Percentiles rank a stretch among this genome's conserved stretches.
phyloP scores from a whole-genome alignment of 1,140 invertebrate genomes.

The Magallana ariakensis region DNA sequence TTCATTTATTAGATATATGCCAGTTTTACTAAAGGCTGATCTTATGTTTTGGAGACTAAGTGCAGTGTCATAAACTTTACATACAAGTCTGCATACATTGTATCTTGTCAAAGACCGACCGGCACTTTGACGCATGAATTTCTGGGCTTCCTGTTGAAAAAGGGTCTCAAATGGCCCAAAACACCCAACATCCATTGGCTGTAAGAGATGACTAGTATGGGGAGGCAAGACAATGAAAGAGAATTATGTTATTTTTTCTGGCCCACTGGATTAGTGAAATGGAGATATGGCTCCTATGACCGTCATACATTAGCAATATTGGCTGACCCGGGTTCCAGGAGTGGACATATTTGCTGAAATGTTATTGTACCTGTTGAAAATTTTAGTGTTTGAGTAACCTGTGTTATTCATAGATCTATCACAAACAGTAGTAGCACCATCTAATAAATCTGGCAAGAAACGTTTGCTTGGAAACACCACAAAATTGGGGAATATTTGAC shows the following conservation, averaged over 20 bases:
- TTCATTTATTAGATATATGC: constrained; percentile 25
- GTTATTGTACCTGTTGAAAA: constrained; percentile 11
- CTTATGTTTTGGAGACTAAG: constrained; percentile 39
- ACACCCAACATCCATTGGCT: constrained; percentile 46
- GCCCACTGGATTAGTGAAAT: constrained; percentile 26
- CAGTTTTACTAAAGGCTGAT: constrained; percentile 35
- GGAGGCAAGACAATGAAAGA: constrained; percentile 36
- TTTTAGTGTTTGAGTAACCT: constrained; percentile 43
- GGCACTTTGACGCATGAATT: constrained; percentile 26
- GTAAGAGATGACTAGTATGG: constrained; percentile 38
- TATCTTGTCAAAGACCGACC: constrained; percentile 27
- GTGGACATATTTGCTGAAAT: constrained; percentile 42
- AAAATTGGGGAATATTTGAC: not conserved
- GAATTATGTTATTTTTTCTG: constrained; percentile 14
- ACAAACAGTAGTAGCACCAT: constrained; percentile 20
- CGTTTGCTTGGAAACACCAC: constrained; percentile 42
- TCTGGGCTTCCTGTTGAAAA: constrained; percentile 33
- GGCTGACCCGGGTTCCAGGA: not conserved
- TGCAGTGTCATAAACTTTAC: constrained; percentile 39
- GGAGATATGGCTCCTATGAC: constrained; percentile 40
- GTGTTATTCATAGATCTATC: constrained; percentile 45
- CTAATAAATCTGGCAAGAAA: constrained; percentile 36
- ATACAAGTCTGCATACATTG: constrained; percentile 49
- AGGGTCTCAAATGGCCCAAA: constrained; percentile 40
- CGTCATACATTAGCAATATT: constrained; percentile 42